Base-by-base conservation (phyloP, 2,113 vertebrate genomes). In the Tor tambroides region DNA sequence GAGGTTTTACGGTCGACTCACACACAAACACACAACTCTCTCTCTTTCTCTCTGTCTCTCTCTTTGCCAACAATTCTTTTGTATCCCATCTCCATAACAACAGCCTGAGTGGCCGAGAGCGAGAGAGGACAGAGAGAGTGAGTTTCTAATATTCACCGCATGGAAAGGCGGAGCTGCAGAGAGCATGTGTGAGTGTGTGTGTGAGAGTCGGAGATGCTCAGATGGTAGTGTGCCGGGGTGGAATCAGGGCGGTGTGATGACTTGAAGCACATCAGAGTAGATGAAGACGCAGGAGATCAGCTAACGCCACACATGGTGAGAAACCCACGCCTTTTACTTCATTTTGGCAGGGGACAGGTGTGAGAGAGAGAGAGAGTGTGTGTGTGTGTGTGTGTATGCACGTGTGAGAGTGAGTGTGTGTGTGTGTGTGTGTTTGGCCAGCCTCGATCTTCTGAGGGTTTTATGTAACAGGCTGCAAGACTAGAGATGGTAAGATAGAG, bases 21-120 rank as follows among this genome's bases (percentile, higher is more conserved):
- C 61, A 41, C 26, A 71, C 81, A 54, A 46, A 11, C 83, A 76
- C 74, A 85, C 83, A 71, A 19, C 65, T 54, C 59, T 85, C 28
- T 80, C 85, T 89, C n/a, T 51, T 19, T 54, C 32, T 32, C 56
- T 63, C 69, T 74, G 2, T 80, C 85, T 86, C 75, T 85, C 63
- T 65, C 72, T 71, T 67, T 74, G 67, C 65, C 79, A 85, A 78
- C 88, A 87, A 90, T 91, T 91, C 93, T 92, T 94, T 95, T 95
- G 94, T 95, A 89, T 93, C 90, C 90, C 87, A 94, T 96, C 94
- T 93, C 95, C 95, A 96, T 96, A 96, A 96, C 95, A 95, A 96
- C 95, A 92, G 92, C 90, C 91, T 91, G 90, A 90, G 71, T 79
- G 56, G 38, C 71, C 54, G 49, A 86, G 86, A 83, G 51, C 71